phyloP scores from a whole-genome alignment of 2,797 vertebrate species.

The Argya squamiceps region DNA sequence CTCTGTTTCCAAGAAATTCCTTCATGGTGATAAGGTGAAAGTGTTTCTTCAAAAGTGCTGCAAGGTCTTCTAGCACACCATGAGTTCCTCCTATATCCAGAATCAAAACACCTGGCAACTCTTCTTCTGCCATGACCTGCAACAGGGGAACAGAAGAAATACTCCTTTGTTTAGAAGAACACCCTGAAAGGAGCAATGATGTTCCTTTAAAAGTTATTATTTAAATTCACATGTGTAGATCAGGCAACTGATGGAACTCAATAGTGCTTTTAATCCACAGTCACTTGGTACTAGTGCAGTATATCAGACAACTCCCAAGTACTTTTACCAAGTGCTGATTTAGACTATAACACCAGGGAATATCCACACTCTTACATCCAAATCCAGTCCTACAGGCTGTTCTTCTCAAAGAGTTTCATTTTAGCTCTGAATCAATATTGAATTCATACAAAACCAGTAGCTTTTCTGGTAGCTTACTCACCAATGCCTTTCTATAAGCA shows the following conservation, averaged over 20 bases:
- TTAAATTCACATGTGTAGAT: background rate
- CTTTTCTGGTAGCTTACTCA: background rate
- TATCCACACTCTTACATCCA: background rate
- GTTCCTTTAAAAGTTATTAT: background rate
- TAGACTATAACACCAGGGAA: background rate
- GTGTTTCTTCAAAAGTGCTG: conserved; percentile 68
- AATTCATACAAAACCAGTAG: background rate
- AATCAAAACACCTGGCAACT: conserved; percentile 74
- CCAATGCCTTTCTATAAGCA: background rate
- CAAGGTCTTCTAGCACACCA: conserved; percentile 49
- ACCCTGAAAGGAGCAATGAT: background rate
- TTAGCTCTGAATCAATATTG: background rate
- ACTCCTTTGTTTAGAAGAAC: background rate
- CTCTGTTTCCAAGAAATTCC: conserved; percentile 77
- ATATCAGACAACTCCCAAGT: background rate
- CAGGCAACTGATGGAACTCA: background rate
- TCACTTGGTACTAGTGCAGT: background rate
- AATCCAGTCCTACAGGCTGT: background rate
- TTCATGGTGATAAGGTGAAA: conserved; percentile 75
- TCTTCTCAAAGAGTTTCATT: background rate
- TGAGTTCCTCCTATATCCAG: conserved; percentile 51
- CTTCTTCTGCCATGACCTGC: conserved; percentile 74
- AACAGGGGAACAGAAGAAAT: background rate
- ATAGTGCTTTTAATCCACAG: background rate
- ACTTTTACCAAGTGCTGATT: background rate